Evolutionary conservation across 2,888 invertebrate genomes (phyloP).

Genomic region (Molanna angustata): DNA sequence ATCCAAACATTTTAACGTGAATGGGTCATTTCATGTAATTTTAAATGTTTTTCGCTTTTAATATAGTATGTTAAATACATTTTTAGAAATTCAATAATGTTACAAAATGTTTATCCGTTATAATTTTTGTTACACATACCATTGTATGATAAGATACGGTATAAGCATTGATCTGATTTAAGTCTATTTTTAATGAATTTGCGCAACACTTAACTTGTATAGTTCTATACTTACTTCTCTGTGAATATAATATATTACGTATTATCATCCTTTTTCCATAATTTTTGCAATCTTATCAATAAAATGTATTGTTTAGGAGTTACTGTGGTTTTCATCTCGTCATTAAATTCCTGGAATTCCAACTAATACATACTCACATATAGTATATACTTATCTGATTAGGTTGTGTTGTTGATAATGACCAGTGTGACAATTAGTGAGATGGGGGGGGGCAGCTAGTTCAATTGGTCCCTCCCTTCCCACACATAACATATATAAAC

Average conservation of each 20-base stretch:
- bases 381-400: too few species aligned
- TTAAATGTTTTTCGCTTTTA: slow-evolving; percentile 30
- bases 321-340: slow-evolving; percentile 12
- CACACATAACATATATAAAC: slow-evolving; percentile 3
- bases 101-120: slow-evolving; percentile 23
- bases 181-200: slow-evolving; percentile 13
- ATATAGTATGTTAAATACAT: slow-evolving; percentile 26
- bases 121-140: slow-evolving; percentile 18
- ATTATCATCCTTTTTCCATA: slow-evolving; percentile 7
- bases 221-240: slow-evolving; percentile 17
- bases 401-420: slow-evolving; percentile 9
- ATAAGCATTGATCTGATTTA: slow-evolving; percentile 18
- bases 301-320: slow-evolving; percentile 4
- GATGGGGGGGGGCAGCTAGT: slow-evolving; percentile 2
- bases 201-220: slow-evolving; percentile 19
- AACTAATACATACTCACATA: slow-evolving; percentile 13
- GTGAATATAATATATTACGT: slow-evolving; percentile 22
- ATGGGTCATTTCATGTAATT: slow-evolving; percentile 29
- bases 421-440: slow-evolving; percentile 17
- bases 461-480: slow-evolving; percentile 18
- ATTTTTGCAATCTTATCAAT: slow-evolving; percentile 11
- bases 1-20: slow-evolving; percentile 21
- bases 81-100: slow-evolving; percentile 25
- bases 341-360: slow-evolving; percentile 8
- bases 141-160: slow-evolving; percentile 9